Conservation (phyloP, 2,113 vertebrate species). For the Pelobates fuscus region DNA sequence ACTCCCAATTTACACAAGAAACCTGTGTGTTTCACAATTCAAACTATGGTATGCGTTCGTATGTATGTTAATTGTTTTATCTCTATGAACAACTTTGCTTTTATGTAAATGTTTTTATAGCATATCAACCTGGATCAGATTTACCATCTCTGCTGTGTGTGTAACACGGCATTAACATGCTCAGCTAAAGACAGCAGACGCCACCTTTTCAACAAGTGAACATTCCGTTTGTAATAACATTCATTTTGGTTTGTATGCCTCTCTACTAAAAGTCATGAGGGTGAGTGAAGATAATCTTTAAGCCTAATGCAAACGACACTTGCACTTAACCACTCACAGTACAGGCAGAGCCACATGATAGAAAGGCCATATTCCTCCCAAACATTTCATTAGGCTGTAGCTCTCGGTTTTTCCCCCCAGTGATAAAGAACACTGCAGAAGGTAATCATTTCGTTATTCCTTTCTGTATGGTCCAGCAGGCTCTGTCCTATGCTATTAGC, state of each 20-base stretch:
- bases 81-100: too few relatives aligned
- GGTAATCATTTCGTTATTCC: slow-evolving; percentile 37
- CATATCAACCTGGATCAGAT: too few relatives aligned
- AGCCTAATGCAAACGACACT: background rate
- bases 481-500: slow-evolving; percentile 46
- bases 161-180: too few relatives aligned
- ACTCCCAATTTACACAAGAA: too few relatives aligned
- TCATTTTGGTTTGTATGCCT: background rate
- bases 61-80: too few relatives aligned
- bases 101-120: too few relatives aligned
- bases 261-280: background rate
- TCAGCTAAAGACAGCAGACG: background rate
- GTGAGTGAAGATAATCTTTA: background rate
- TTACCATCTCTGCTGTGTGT: too few relatives aligned
- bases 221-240: background rate
- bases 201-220: background rate
- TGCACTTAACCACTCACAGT: background rate
- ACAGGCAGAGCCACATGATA: background rate
- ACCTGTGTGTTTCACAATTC: too few relatives aligned
- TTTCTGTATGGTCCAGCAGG: slow-evolving; percentile 28
- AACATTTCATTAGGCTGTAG: slow-evolving; percentile 31
- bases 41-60: too few relatives aligned
- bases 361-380: slow-evolving; percentile 30
- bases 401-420: background rate
- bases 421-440: slow-evolving; percentile 18